Evolutionary conservation across 1,140 invertebrate genomes (phyloP), one percentile per base, ranked within the genome.

Genomic region (Nebria ingens): DNA sequence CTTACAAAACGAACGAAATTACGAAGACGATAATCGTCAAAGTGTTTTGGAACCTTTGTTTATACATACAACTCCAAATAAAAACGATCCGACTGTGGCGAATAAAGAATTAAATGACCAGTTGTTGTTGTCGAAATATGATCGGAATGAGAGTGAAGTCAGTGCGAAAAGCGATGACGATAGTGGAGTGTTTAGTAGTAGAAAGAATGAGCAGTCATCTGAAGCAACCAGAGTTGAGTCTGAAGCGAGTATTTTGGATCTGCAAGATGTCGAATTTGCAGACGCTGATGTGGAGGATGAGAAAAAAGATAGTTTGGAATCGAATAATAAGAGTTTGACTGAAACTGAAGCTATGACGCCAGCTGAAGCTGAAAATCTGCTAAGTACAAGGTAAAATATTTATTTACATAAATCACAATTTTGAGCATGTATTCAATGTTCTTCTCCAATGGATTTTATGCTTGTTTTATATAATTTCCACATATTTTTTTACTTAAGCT

Each of bases 311-410:
- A n/a, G n/a, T n/a, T n/a, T n/a, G n/a, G 65, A 67, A 49, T 52
- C 50, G 2, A 59, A 58, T 51, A 54, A 57, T 20, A 57, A 54
- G 52, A 71, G 69, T 55, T 69, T 71, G 64, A 65, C 67, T 56
- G 70, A 78, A 56, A 68, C 73, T 40, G 84, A 87, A 66, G 80
- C 82, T 15, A 89, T 89, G 85, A 89, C 87, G 40, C 80, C 85
- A n/a, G 85, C 85, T 62, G 87, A 90, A 67, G 86, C 86, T n/a
- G 87, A 90, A 65, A 81, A 87, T 72, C 73, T 89, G 61, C 74
- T 89, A 53, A 91, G 86, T 68, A 81, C 84, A 64, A 86, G 86
- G 86, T 89, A 66, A n/a, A n/a, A n/a, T n/a, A n/a, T n/a, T n/a
- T n/a, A n/a, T n/a, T n/a, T n/a, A n/a, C n/a, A n/a, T n/a, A n/a